Conservation (phyloP, 2,888 invertebrate species). For the Parnassius glacialis region DNA sequence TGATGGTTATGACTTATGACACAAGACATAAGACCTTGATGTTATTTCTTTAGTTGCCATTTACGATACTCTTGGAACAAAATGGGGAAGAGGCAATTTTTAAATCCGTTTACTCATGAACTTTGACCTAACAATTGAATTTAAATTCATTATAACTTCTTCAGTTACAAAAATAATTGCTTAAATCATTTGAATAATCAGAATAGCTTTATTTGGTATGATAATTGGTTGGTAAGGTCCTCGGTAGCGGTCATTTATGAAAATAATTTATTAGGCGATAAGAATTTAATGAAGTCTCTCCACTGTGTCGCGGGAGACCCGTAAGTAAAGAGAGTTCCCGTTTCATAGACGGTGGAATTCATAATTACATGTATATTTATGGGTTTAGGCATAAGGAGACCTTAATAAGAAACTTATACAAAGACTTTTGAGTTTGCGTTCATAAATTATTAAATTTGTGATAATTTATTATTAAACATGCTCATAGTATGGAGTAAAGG, state of each 20-base stretch:
- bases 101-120: background rate
- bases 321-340: background rate
- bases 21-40: too few species aligned
- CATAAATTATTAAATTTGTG: too few species aligned
- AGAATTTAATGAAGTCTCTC: conserved; percentile 24
- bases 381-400: conserved; percentile 8
- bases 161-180: conserved; percentile 5
- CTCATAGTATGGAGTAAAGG: too few species aligned
- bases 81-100: too few species aligned
- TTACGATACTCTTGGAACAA: too few species aligned
- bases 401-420: conserved; percentile 2
- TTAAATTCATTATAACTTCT: background rate
- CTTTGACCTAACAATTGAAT: background rate
- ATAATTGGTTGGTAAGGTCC: conserved; percentile 13
- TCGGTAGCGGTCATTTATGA: conserved; percentile 19
- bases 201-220: conserved; percentile 19
- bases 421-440: too few species aligned
- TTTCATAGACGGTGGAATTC: conserved; percentile 14
- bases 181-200: conserved; percentile 10
- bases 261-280: conserved; percentile 26
- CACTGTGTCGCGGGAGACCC: conserved; percentile 8
- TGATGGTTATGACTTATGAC: too few species aligned
- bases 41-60: too few species aligned
- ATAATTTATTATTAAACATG: too few species aligned
- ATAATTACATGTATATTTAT: conserved; percentile 25